phyloP scores from a whole-genome alignment of 2,888 invertebrate species.

The Drosophila dives region DNA sequence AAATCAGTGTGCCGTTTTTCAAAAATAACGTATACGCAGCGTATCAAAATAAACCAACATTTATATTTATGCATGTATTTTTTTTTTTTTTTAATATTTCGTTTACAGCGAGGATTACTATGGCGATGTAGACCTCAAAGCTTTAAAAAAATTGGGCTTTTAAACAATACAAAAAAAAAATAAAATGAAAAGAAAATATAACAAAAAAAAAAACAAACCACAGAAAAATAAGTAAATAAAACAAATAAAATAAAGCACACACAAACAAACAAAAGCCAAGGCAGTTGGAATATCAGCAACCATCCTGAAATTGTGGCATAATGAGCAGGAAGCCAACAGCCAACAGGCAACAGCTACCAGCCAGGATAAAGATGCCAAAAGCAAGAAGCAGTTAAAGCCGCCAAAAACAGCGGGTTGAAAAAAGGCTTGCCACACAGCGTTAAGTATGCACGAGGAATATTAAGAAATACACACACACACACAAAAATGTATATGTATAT shows the following conservation, averaged over 20 bases:
- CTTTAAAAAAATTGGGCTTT: conserved; percentile 91
- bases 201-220: not conserved
- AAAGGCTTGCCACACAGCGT: conserved; percentile 71
- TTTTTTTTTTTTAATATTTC: conserved; percentile 51
- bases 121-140: conserved; percentile 95
- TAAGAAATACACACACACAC: conserved; percentile 36
- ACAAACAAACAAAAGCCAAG: conserved; percentile 38
- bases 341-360: conserved; percentile 5
- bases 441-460: conserved; percentile 64
- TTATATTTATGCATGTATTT: conserved; percentile 41
- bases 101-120: conserved; percentile 94
- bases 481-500: not conserved
- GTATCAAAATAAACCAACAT: conserved; percentile 21
- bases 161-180: conserved; percentile 54
- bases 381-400: conserved; percentile 41
- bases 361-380: conserved; percentile 29
- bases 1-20: conserved; percentile 24
- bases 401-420: conserved; percentile 63
- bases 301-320: conserved; percentile 20
- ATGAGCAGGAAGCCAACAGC: conserved; percentile 20
- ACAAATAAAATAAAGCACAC: conserved; percentile 26
- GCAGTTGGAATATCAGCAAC: conserved; percentile 30
- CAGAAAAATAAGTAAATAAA: conserved; percentile 9
- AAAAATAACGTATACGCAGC: conserved; percentile 39
- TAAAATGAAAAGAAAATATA: not conserved